phyloP scores from a whole-genome alignment of 2,113 vertebrate genomes.

The Craseonycteris thonglongyai region DNA sequence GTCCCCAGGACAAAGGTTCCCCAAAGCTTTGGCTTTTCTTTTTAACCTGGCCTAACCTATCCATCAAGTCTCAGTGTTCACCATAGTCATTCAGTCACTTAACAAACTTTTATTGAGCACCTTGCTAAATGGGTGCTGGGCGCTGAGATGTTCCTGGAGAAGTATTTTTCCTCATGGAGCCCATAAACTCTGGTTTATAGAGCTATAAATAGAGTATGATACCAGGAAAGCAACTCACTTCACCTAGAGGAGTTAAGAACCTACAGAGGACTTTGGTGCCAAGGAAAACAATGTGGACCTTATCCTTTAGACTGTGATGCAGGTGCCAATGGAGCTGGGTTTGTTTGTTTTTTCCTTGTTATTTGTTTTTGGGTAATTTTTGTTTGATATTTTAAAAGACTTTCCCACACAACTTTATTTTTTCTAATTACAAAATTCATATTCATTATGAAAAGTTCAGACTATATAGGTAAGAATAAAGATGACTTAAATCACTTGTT shows the following conservation, averaged over 20 bases:
- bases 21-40: background rate
- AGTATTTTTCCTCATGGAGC: background rate
- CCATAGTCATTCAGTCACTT: background rate
- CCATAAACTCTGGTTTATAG: background rate
- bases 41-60: background rate
- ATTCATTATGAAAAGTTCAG: background rate
- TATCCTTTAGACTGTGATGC: background rate
- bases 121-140: background rate
- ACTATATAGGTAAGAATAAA: background rate
- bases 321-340: background rate
- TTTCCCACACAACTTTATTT: background rate
- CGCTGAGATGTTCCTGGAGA: background rate
- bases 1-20: background rate
- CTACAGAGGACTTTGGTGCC: background rate
- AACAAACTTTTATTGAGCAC: background rate
- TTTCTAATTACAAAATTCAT: conserved; percentile 15
- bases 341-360: background rate
- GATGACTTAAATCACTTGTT: background rate
- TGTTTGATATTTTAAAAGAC: background rate
- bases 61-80: background rate
- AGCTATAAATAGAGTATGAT: background rate
- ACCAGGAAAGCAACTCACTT: background rate
- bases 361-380: background rate
- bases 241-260: background rate
- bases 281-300: background rate